Conservation (phyloP, 2,113 vertebrate species). For the Myrmecobius fasciatus region DNA sequence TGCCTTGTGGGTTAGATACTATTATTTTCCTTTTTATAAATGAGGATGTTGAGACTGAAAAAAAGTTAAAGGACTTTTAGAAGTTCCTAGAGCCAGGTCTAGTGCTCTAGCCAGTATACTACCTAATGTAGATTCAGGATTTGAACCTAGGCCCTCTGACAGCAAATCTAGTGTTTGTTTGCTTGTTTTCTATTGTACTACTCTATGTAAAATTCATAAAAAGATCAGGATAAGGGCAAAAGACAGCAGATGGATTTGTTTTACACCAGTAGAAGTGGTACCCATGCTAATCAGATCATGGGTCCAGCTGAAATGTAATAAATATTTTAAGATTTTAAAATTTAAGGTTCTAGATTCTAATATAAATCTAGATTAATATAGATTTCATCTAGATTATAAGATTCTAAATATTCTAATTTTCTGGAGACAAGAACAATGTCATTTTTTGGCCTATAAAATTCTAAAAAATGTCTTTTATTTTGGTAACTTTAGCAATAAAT, state of each 20-base stretch:
- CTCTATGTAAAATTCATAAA: neutral
- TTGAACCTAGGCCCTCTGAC: too few species aligned
- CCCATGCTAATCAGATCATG: neutral
- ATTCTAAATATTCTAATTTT: neutral
- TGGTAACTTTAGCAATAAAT: neutral
- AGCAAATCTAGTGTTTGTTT: too few species aligned
- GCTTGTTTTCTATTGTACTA: neutral
- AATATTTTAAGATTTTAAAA: neutral
- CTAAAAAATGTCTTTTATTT: constrained; percentile 7
- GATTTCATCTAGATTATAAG: too few species aligned
- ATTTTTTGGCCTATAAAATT: constrained; percentile 17
- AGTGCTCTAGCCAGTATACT: too few species aligned
- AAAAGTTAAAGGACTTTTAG: neutral
- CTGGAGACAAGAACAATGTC: neutral
- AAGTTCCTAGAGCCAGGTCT: neutral
- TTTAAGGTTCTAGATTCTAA: too few species aligned
- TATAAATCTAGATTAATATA: too few species aligned
- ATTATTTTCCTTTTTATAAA: neutral
- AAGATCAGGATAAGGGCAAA: neutral
- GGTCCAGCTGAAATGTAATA: neutral
- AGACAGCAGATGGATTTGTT: neutral
- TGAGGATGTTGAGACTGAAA: neutral
- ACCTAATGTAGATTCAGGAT: too few species aligned
- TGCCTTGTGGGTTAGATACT: neutral
- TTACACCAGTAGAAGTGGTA: neutral